phyloP scores from a whole-genome alignment of 2,113 vertebrate genomes.

The Aegotheles bennettii region DNA sequence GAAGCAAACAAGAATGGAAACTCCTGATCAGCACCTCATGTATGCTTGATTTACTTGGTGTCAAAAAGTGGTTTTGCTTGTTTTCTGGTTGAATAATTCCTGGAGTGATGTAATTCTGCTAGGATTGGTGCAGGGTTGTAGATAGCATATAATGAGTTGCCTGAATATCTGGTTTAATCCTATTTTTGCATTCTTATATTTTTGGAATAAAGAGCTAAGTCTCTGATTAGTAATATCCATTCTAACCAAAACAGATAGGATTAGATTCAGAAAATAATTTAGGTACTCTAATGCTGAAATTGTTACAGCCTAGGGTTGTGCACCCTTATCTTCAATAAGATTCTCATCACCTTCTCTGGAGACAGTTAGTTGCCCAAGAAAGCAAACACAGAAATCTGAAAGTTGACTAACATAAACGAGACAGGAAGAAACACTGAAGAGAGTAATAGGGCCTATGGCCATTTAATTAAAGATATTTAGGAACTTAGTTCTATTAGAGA shows the following conservation, averaged over 20 bases:
- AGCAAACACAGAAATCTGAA: neutral
- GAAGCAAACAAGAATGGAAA: conserved; percentile 19
- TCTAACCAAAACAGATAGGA: neutral
- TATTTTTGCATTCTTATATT: neutral
- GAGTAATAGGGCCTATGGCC: neutral
- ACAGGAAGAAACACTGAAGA: neutral
- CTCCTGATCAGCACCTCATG: neutral
- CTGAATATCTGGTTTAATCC: neutral
- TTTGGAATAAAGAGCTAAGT: neutral
- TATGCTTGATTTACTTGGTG: conserved; percentile 13
- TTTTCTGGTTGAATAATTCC: conserved; percentile 22
- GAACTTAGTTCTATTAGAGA: neutral
- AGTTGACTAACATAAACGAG: neutral
- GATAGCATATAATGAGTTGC: neutral
- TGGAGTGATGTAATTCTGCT: neutral
- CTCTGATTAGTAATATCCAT: neutral
- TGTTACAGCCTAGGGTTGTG: neutral
- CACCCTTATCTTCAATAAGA: neutral
- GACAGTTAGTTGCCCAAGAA: neutral
- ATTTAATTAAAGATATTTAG: neutral
- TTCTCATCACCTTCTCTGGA: neutral
- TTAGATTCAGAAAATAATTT: neutral
- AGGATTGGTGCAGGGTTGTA: neutral
- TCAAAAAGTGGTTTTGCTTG: conserved; percentile 1
- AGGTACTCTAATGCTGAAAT: neutral